Percentiles rank a stretch among this genome's conserved stretches.
Evolutionary conservation across 1,140 invertebrate species (phyloP).

Genomic region (Pseudobourletiella spinata): DNA sequence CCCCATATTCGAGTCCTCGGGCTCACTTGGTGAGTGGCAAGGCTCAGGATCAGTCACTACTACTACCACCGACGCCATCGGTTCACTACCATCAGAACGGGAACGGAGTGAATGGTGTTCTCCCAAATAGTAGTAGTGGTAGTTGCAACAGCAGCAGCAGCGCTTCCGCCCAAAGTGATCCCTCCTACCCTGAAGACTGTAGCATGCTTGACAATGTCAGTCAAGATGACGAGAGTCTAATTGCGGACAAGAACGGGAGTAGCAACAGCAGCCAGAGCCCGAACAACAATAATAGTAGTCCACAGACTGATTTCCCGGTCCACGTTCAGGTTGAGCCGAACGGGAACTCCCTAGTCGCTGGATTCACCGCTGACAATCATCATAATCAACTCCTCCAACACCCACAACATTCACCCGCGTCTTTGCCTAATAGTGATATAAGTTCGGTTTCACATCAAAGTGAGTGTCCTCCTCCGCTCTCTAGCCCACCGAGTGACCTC

Average conservation of each 20-base stretch:
- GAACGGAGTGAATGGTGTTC: background rate
- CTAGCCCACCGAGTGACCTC: background rate
- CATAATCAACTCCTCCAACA: background rate
- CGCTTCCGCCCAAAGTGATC: background rate
- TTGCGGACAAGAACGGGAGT: background rate
- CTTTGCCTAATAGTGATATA: background rate
- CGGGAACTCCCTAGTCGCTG: conserved; percentile 17
- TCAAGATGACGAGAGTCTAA: background rate
- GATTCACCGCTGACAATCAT: background rate
- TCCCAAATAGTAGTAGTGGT: background rate
- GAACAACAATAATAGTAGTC: background rate
- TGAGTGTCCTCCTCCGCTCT: background rate
- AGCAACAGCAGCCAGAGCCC: background rate
- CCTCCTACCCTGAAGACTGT: background rate
- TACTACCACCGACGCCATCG: background rate
- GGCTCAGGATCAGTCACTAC: too few species aligned
- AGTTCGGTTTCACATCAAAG: background rate
- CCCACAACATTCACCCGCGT: too few species aligned
- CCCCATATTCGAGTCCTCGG: conserved; percentile 13
- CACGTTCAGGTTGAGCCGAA: conserved; percentile 21
- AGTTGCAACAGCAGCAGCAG: background rate
- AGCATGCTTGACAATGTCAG: conserved; percentile 14
- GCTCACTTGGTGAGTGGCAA: background rate
- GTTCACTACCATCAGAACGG: background rate
- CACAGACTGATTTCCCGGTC: background rate